Evolutionary conservation across 2,797 vertebrate genomes (phyloP).

Genomic region (Threskiornis aethiopicus): DNA sequence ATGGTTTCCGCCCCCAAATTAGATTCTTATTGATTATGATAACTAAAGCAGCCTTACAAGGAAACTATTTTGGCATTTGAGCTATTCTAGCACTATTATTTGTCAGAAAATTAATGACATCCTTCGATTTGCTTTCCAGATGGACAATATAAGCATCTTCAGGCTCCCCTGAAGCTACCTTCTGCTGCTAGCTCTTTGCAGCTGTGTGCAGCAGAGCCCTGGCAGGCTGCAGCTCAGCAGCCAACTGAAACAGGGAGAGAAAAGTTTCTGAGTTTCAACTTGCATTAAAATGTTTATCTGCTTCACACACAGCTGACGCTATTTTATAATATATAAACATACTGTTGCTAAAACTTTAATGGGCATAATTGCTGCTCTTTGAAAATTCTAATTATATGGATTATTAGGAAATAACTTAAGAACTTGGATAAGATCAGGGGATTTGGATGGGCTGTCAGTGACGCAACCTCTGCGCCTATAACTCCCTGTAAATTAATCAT

Average conservation of each 20-base stretch:
- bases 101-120: not conserved
- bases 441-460: slow-evolving; percentile 26
- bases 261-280: not conserved
- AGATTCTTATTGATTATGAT: not conserved
- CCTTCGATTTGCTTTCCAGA: not conserved
- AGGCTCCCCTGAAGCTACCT: not conserved
- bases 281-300: not conserved
- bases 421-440: slow-evolving; percentile 5
- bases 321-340: slow-evolving; percentile 8
- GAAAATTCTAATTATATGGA: slow-evolving; percentile 34
- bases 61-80: not conserved
- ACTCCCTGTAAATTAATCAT: not conserved
- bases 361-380: not conserved
- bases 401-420: slow-evolving; percentile 42
- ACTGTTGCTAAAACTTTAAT: slow-evolving; percentile 38
- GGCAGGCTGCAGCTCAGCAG: not conserved
- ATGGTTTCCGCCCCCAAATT: not conserved
- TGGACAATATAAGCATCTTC: not conserved
- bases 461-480: not conserved
- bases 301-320: not conserved
- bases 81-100: not conserved
- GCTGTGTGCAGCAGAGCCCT: not conserved
- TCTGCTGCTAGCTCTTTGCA: not conserved
- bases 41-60: not conserved
- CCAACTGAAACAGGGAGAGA: not conserved